phyloP scores from a whole-genome alignment of 2,888 invertebrate species.

The Microctonus brassicae region DNA sequence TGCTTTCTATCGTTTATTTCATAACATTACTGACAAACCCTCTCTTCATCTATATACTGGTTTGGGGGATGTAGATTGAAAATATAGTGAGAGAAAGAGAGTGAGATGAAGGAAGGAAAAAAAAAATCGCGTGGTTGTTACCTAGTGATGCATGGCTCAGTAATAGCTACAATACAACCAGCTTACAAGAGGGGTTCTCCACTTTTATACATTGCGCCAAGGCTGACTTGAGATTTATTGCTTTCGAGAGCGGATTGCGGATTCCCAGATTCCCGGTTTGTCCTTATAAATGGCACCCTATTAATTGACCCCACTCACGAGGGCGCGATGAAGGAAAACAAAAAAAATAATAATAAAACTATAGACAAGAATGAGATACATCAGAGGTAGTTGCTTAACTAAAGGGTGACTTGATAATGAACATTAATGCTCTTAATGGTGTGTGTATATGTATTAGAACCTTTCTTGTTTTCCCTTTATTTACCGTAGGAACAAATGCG shows the following conservation, averaged over 20 bases:
- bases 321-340: slow-evolving; percentile 31
- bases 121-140: slow-evolving; percentile 64
- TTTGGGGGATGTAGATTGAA: neutral
- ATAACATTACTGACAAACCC: slow-evolving; percentile 19
- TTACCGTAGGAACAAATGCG: slow-evolving; percentile 36
- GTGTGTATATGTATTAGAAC: slow-evolving; percentile 57
- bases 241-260: slow-evolving; percentile 64
- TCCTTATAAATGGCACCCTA: slow-evolving; percentile 68
- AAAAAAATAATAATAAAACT: slow-evolving; percentile 27
- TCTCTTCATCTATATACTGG: neutral
- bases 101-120: slow-evolving; percentile 28
- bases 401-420: slow-evolving; percentile 49
- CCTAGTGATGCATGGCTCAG: slow-evolving; percentile 68
- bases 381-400: slow-evolving; percentile 14
- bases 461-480: slow-evolving; percentile 36
- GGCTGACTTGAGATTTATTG: slow-evolving; percentile 67
- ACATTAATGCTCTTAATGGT: slow-evolving; percentile 67
- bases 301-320: slow-evolving; percentile 63
- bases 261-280: slow-evolving; percentile 68
- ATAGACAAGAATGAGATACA: slow-evolving; percentile 12
- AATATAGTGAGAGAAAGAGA: neutral
- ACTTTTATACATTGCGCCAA: slow-evolving; percentile 55
- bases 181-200: slow-evolving; percentile 68
- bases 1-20: slow-evolving; percentile 21
- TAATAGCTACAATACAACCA: slow-evolving; percentile 69